phyloP scores from a whole-genome alignment of 2,113 vertebrate genomes.

The Ginglymostoma cirratum region DNA sequence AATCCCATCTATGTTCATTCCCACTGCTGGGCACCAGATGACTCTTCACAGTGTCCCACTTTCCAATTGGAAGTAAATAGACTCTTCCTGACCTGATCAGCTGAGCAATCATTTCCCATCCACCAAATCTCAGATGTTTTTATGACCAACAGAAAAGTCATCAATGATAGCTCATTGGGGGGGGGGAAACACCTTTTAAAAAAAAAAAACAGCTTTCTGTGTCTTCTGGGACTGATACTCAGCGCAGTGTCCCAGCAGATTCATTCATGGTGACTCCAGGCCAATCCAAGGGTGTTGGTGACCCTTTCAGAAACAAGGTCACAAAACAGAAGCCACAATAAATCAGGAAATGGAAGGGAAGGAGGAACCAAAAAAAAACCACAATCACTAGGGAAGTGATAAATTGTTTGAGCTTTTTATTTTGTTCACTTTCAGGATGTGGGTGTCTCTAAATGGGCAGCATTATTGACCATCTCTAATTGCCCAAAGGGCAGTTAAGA shows the following conservation, averaged over 20 bases:
- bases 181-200: background rate
- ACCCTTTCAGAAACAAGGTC: background rate
- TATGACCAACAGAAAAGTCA: background rate
- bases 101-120: background rate
- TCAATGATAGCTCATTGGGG: background rate
- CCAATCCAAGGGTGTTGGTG: background rate
- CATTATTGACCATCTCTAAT: too few species aligned
- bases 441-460: too few species aligned
- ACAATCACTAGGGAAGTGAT: too few species aligned
- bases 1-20: background rate
- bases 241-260: background rate
- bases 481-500: too few species aligned
- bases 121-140: background rate
- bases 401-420: too few species aligned
- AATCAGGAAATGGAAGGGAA: too few species aligned
- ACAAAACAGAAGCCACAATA: background rate
- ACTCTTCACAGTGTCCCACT: background rate
- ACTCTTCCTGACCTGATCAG: background rate
- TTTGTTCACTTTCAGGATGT: too few species aligned
- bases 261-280: background rate
- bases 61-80: background rate
- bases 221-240: background rate
- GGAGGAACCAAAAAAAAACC: too few species aligned
- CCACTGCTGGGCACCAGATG: background rate
- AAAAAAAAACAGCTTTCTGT: too few species aligned